Evolutionary conservation across 1,140 invertebrate genomes (phyloP), one percentile per base, ranked within the genome.

Genomic region (Leptinotarsa defecta): DNA sequence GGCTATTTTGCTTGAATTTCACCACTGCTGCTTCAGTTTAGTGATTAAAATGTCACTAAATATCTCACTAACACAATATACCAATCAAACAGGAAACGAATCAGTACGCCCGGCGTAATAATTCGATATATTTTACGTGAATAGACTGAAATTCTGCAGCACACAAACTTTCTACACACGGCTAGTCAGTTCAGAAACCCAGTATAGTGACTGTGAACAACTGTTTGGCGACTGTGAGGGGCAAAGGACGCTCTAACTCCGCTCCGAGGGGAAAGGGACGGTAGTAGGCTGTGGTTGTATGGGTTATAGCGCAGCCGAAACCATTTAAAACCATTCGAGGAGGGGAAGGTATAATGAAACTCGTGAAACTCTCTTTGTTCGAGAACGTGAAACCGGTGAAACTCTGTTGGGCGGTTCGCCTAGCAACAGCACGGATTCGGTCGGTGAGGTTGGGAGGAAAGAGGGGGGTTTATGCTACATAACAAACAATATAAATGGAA

Each of bases 301-400:
- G 73, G 76, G 74, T 68, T 48, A 68, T 48, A 68, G 79, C 80
- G 77, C 78, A 78, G 73, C 76, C 76, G 76, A 81, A 79, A 43
- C 76, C 80, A 78, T 74, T 78, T 74, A 74, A 76, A 78, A 81
- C 76, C 74, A 76, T 74, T 22, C 34, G 70, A 57, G 34, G 62
- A 62, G 74, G 74, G 69, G 72, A 69, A 34, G 62, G 19, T 71
- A 74, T 52, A 71, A 74, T 74, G 78, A 79, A 75, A 79, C 73
- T 75, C 71, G 71, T 77, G 78, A 77, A 77, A 77, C 78, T 77
- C 78, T 68, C 78, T 79, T 81, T 80, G 80, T 79, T 78, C 68
- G 72, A 76, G 63, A 24, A 69, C 69, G 69, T 73, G 64, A 43
- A 43, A 43, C 34, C 34, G 49, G 63, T 77, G 76, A 77, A 77